Evolutionary conservation across 2,888 invertebrate genomes (phyloP), one percentile per base, ranked within the genome.

Genomic region (Ethmia dodecea): DNA sequence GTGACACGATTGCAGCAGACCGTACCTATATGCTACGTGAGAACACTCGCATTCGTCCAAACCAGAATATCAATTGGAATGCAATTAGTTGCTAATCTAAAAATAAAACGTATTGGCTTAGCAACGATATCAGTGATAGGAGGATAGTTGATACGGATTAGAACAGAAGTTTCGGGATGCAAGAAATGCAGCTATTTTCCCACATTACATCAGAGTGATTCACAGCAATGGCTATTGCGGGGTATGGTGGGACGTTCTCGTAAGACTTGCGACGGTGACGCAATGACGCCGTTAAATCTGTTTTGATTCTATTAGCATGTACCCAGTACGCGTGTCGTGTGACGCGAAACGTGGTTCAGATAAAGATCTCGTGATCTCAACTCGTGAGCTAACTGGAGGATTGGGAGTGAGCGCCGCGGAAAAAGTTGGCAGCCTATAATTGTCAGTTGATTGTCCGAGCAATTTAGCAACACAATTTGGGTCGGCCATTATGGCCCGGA

Each of bases 1-100:
- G 69, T 68, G 73, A 70, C 75, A 75, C 59, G 60, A 46, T 64
- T 62, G 55, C 60, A 54, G 49, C n/a, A n/a, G 60, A 62, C 48
- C 47, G 52, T 57, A 49, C 52, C 46, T 43, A 43, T 43, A 46
- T 47, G 43, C 43, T 69, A 76, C 79, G 74, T 73, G 76, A 70
- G 69, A 70, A 66, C 45, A 56, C 61, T 62, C 55, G 47, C 57
- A 60, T 52, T 44, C 10, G 11, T 26, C 12, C n/a, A 9, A n/a
- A n/a, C n/a, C n/a, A n/a, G n/a, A n/a, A n/a, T n/a, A n/a, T n/a
- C n/a, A n/a, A n/a, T n/a, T n/a, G n/a, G n/a, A n/a, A n/a, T n/a
- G n/a, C n/a, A n/a, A n/a, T n/a, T n/a, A n/a, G n/a, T n/a, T n/a
- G n/a, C n/a, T n/a, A n/a, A n/a, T n/a, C n/a, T n/a, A n/a, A n/a